Conservation (phyloP, 2,797 vertebrate species). For the Sebastes wilsoni region DNA sequence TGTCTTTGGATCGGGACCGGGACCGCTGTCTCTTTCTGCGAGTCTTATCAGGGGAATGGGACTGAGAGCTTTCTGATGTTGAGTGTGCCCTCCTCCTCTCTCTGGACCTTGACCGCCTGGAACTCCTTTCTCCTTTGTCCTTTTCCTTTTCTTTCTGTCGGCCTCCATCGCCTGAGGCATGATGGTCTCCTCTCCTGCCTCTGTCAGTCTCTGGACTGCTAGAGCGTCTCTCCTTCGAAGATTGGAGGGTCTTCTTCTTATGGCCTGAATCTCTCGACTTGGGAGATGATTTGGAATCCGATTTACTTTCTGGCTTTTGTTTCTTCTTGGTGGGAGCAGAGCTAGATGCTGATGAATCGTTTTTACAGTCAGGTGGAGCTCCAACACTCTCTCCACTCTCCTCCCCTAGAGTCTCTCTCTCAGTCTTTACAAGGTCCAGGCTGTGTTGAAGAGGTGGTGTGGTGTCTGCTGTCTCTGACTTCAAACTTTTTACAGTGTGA, state of each 20-base stretch:
- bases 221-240: conserved; percentile 74
- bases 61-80: conserved; percentile 67
- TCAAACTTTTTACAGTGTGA: neutral
- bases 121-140: conserved; percentile 47
- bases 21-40: conserved; percentile 79
- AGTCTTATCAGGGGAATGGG: conserved; percentile 74
- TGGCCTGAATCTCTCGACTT: conserved; percentile 57
- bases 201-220: conserved; percentile 80
- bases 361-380: neutral
- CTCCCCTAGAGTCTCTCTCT: conserved; percentile 15
- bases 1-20: conserved; percentile 77
- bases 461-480: conserved; percentile 10
- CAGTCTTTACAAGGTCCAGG: conserved; percentile 25
- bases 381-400: conserved; percentile 2
- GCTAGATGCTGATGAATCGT: conserved; percentile 69
- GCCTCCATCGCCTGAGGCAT: conserved; percentile 42
- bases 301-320: conserved; percentile 66
- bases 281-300: conserved; percentile 70
- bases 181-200: conserved; percentile 59
- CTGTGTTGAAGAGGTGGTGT: conserved; percentile 7
- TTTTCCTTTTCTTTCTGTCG: conserved; percentile 65
- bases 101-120: conserved; percentile 65
- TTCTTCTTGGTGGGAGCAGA: conserved; percentile 76
- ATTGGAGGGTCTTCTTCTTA: conserved; percentile 67
- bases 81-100: conserved; percentile 55